Percentiles rank a stretch among this genome's conserved stretches.
phyloP scores from a whole-genome alignment of 2,888 invertebrate species.

The Apamea crenata region DNA sequence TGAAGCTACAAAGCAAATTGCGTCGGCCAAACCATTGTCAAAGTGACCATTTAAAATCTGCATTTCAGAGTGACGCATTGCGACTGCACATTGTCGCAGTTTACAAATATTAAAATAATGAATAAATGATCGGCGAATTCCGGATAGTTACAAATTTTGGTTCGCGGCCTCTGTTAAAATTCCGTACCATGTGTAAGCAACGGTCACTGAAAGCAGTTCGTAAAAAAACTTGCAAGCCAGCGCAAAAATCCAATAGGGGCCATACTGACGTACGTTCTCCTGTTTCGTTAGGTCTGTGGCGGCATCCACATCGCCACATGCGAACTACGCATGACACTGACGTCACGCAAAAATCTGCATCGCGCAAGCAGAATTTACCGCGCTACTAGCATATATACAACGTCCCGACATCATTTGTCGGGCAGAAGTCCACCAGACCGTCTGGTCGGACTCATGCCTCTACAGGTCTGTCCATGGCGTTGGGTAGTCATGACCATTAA shows the following conservation, averaged over 20 bases:
- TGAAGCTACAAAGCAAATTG: slow-evolving; percentile 7
- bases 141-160: not conserved
- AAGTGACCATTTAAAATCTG: not conserved
- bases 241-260: not conserved
- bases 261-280: not conserved
- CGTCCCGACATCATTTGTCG: not conserved
- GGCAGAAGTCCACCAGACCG: too few relatives aligned
- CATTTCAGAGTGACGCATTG: slow-evolving; percentile 1
- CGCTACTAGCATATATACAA: not conserved
- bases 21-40: not conserved
- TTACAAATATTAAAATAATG: not conserved
- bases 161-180: not conserved
- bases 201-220: not conserved
- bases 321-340: not conserved
- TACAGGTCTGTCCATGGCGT: too few relatives aligned
- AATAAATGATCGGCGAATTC: not conserved
- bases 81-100: not conserved
- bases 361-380: not conserved
- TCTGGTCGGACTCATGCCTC: too few relatives aligned
- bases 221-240: not conserved
- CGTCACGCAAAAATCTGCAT: not conserved
- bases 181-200: not conserved
- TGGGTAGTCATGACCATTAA: too few relatives aligned
- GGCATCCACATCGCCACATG: not conserved
- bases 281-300: not conserved